These are phyloP conservation scores for Orthosia gracilis DNA, from an alignment of 2,888 invertebrate genomes.

Conservation along the genomic window DNA sequence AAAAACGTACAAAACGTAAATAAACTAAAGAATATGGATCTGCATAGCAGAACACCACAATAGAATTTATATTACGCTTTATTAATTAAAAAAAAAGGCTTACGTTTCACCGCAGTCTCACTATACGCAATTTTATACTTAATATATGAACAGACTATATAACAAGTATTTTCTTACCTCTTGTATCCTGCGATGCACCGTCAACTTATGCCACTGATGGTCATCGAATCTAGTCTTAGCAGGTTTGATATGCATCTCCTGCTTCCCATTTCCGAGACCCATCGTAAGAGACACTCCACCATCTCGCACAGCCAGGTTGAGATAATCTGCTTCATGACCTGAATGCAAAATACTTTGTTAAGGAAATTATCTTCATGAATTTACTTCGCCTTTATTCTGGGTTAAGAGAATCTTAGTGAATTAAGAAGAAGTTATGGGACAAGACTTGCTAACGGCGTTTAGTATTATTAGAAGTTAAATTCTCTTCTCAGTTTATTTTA, in stretches of 20 bases:
- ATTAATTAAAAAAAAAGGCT: background rate
- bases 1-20: no score
- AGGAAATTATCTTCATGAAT: slow-evolving; percentile 34
- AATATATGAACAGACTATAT: no score
- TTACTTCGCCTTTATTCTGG: slow-evolving; percentile 6
- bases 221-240: slow-evolving; percentile 98
- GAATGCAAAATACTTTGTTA: slow-evolving; percentile 53
- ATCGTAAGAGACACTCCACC: slow-evolving; percentile 97
- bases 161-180: slow-evolving; percentile 92
- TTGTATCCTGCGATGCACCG: slow-evolving; percentile 97
- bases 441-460: background rate
- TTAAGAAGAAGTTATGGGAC: slow-evolving; percentile 16
- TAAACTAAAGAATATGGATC: no score
- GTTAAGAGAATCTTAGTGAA: slow-evolving; percentile 11
- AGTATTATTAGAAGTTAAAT: slow-evolving; percentile 20
- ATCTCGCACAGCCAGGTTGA: slow-evolving; percentile 97
- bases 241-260: slow-evolving; percentile 97
- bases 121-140: no score
- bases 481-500: background rate
- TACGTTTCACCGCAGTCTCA: background rate
- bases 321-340: slow-evolving; percentile 97
- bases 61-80: background rate
- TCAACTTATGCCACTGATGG: slow-evolving; percentile 98
- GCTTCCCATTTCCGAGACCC: slow-evolving; percentile 97
- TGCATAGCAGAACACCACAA: no score